A percentile compares a stretch with the other conserved stretches of the same genome.
Evolutionary conservation across 2,888 invertebrate species (phyloP).

Genomic region (Machimus atricapillus): DNA sequence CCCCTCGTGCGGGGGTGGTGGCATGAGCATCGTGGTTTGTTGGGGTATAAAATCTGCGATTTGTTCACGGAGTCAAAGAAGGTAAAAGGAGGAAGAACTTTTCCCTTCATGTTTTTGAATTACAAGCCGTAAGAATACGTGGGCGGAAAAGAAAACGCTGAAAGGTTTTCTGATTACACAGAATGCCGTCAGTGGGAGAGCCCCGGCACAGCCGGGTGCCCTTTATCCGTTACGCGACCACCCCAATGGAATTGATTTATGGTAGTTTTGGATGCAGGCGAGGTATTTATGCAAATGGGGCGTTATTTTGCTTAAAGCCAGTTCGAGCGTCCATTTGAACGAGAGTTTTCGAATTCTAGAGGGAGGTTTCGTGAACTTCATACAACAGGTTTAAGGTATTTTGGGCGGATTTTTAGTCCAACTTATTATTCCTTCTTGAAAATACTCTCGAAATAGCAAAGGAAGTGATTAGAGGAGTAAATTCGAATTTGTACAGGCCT

Average conservation of each 20-base stretch:
- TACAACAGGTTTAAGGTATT: not conserved
- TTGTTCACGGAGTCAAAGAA: conserved; percentile 22
- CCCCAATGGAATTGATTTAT: not conserved
- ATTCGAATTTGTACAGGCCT: too few relatives aligned
- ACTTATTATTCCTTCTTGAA: not conserved
- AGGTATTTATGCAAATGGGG: not conserved
- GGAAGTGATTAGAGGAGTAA: not conserved
- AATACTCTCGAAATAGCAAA: not conserved
- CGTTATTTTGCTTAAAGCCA: not conserved
- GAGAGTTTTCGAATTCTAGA: not conserved
- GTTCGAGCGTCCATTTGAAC: not conserved
- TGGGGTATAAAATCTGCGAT: conserved; percentile 40
- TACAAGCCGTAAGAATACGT: not conserved
- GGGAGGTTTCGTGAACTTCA: not conserved
- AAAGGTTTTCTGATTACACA: not conserved
- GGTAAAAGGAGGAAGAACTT: not conserved
- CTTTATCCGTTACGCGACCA: not conserved
- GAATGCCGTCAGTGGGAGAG: not conserved
- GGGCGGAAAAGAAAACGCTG: not conserved
- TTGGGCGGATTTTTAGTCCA: not conserved
- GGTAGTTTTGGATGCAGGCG: not conserved
- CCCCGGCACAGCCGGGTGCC: not conserved
- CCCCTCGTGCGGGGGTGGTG: not conserved
- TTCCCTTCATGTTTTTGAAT: conserved; percentile 24
- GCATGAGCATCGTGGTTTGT: conserved; percentile 18